Conservation (phyloP, 2,888 invertebrate genomes). For the Volucella zonaria region DNA sequence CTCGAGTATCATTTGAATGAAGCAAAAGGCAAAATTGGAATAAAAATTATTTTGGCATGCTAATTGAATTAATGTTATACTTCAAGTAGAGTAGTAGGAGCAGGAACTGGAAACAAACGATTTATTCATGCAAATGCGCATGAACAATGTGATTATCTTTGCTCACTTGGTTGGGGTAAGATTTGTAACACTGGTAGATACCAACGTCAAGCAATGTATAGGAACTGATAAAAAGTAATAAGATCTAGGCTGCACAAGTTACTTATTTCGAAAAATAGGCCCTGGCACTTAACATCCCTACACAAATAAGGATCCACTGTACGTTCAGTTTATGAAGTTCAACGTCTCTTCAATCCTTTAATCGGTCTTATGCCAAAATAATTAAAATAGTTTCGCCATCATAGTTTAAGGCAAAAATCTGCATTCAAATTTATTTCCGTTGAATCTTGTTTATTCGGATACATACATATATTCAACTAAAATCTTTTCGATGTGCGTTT, state of each 20-base stretch:
- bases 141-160: slow-evolving; percentile 47
- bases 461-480: neutral
- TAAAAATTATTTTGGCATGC: slow-evolving; percentile 28
- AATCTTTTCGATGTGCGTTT: neutral
- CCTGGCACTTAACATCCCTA: too few species aligned
- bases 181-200: too few species aligned
- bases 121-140: slow-evolving; percentile 22
- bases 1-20: slow-evolving; percentile 26
- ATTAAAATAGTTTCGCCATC: slow-evolving; percentile 1
- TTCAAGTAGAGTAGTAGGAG: neutral
- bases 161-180: slow-evolving; percentile 23
- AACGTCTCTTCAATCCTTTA: too few species aligned
- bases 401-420: slow-evolving; percentile 24
- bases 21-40: neutral
- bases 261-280: too few species aligned
- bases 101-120: neutral
- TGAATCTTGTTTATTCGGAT: slow-evolving; percentile 29
- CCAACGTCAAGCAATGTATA: too few species aligned
- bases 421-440: neutral
- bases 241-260: too few species aligned
- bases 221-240: too few species aligned
- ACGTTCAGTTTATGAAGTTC: too few species aligned
- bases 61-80: slow-evolving; percentile 61
- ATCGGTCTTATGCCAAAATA: too few species aligned
- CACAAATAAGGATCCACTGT: too few species aligned